phyloP scores from a whole-genome alignment of 1,140 invertebrate genomes.

The Eumaeus atala region DNA sequence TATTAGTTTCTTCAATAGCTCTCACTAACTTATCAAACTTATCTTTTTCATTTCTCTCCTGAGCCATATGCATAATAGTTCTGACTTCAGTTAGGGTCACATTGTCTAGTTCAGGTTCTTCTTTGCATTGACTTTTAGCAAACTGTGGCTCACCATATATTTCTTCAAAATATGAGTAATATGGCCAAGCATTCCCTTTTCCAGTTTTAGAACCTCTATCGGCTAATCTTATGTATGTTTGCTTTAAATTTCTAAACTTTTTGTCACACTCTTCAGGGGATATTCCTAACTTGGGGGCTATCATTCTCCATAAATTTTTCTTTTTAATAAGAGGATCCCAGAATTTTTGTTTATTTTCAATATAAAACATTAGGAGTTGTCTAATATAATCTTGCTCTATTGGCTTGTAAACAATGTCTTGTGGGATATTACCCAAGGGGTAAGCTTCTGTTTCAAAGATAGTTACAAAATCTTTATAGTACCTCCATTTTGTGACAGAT shows the following conservation, averaged over 20 bases:
- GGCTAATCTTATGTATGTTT: constrained; percentile 55
- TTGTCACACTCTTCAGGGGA: constrained; percentile 56
- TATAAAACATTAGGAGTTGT: constrained; percentile 45
- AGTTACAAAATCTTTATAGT: constrained; percentile 57
- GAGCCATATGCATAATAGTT: constrained; percentile 31
- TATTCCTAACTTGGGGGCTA: constrained; percentile 43
- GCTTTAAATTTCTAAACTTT: constrained; percentile 64
- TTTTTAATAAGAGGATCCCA: constrained; percentile 48
- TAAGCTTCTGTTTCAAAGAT: constrained; percentile 41
- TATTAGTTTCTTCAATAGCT: constrained; percentile 54
- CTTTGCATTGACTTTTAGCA: constrained; percentile 24
- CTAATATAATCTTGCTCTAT: constrained; percentile 49
- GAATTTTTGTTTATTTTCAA: constrained; percentile 60
- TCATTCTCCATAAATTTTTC: constrained; percentile 47
- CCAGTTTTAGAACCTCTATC: constrained; percentile 45
- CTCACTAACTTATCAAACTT: constrained; percentile 52
- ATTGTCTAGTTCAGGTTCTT: constrained; percentile 30
- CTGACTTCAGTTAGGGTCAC: constrained; percentile 42
- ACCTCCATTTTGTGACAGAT: constrained; percentile 55
- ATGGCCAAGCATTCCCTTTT: constrained; percentile 51
- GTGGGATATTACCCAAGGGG: constrained; percentile 19
- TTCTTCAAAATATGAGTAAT: constrained; percentile 58
- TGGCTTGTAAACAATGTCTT: constrained; percentile 25
- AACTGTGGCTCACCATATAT: constrained; percentile 44
- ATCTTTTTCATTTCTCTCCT: constrained; percentile 40